A percentile compares a stretch with the other conserved stretches of the same genome.
Conservation (phyloP, 2,113 vertebrate species). For the Corythoichthys haematopterus region DNA sequence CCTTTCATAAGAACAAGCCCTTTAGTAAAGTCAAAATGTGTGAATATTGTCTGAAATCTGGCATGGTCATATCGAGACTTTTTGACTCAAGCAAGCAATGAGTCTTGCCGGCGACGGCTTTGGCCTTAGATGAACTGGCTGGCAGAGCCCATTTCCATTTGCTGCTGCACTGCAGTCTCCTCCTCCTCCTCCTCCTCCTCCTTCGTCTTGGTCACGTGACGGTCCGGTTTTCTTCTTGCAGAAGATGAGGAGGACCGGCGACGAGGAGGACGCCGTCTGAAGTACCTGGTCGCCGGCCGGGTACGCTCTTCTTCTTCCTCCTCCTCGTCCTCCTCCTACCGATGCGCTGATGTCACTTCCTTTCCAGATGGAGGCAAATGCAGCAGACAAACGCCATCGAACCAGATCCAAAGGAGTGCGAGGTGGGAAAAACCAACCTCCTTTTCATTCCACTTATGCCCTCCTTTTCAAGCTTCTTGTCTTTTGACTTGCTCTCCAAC, state of each 20-base stretch:
- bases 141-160: no score
- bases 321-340: background rate
- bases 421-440: conserved; percentile 72
- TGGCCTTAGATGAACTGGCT: background rate
- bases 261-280: background rate
- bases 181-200: no score
- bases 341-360: conserved; percentile 35
- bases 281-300: background rate
- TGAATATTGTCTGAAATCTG: no score
- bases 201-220: no score
- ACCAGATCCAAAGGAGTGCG: conserved; percentile 96
- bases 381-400: conserved; percentile 92
- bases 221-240: background rate
- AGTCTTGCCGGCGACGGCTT: background rate
- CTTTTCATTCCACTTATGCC: background rate
- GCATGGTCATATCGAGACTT: no score
- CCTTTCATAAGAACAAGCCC: no score
- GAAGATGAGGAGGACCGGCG: background rate
- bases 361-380: conserved; percentile 94
- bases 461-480: no score
- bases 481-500: no score
- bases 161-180: no score
- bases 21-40: no score
- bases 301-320: conserved; percentile 23
- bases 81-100: no score